Percentiles rank a stretch among this genome's conserved stretches.
These are phyloP conservation scores for Onychorhynchus coronatus DNA, from an alignment of 2,113 vertebrate species.

Conservation along the genomic window DNA sequence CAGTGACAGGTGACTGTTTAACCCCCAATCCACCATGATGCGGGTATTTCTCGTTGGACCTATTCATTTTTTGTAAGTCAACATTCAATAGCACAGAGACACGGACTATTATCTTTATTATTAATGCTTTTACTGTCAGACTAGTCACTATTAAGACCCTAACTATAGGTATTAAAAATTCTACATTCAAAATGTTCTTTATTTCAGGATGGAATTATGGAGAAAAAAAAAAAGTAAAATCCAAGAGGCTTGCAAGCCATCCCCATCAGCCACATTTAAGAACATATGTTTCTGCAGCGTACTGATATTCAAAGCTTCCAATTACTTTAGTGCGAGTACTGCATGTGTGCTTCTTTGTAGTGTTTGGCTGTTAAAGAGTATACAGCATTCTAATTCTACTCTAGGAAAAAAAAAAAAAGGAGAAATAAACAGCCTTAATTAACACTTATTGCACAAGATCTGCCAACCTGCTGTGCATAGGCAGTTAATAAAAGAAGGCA, in stretches of 20 bases:
- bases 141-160: neutral
- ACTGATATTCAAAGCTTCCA: neutral
- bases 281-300: neutral
- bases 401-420: neutral
- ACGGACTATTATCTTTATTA: neutral
- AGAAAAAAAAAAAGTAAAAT: neutral
- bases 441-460: slow-evolving; percentile 7
- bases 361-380: neutral
- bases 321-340: neutral
- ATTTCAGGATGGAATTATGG: neutral
- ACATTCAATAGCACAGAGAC: neutral
- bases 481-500: slow-evolving; percentile 26
- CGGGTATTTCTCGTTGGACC: neutral
- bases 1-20: neutral
- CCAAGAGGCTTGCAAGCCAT: neutral
- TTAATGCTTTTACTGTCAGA: neutral
- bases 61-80: neutral
- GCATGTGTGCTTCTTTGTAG: neutral
- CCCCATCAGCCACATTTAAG: neutral
- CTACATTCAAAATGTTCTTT: neutral
- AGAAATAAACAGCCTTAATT: neutral
- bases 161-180: neutral
- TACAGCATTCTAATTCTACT: neutral
- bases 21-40: neutral
- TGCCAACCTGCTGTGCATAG: slow-evolving; percentile 19